Conservation (phyloP, 2,113 vertebrate species). For the Oxygymnocypris stewartii region DNA sequence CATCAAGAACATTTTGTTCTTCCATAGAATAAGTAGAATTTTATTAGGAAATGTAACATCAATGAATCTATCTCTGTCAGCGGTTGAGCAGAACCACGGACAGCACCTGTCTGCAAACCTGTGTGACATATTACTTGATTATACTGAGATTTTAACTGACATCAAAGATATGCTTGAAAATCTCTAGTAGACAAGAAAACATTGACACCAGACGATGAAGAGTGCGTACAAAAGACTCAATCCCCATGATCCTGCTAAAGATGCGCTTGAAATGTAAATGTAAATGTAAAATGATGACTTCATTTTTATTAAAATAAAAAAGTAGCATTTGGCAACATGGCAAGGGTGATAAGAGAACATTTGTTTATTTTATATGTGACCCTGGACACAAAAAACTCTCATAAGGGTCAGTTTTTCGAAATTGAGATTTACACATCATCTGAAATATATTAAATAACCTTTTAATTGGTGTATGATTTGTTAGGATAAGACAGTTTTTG, state of each 20-base stretch:
- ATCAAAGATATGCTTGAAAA: neutral
- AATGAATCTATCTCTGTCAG: neutral
- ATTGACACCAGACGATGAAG: neutral
- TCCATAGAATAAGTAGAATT: too few species aligned
- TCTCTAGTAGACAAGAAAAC: neutral
- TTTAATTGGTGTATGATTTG: too few species aligned
- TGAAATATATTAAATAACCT: too few species aligned
- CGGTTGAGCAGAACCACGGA: slow-evolving; percentile 6
- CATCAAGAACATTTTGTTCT: neutral
- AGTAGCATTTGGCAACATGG: neutral
- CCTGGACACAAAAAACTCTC: too few species aligned
- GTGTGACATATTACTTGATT: neutral
- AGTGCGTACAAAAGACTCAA: neutral
- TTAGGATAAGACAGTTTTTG: too few species aligned
- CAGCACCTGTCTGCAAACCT: slow-evolving; percentile 6
- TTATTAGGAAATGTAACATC: neutral
- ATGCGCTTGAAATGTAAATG: neutral
- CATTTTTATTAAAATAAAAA: neutral
- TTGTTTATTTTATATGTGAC: too few species aligned
- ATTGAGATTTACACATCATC: too few species aligned
- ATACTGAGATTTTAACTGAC: neutral
- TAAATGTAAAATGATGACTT: too few species aligned
- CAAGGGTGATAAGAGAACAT: too few species aligned
- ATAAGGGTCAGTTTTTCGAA: too few species aligned
- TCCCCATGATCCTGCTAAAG: neutral